phyloP scores from a whole-genome alignment of 2,113 vertebrate genomes.

The Pantherophis guttatus region DNA sequence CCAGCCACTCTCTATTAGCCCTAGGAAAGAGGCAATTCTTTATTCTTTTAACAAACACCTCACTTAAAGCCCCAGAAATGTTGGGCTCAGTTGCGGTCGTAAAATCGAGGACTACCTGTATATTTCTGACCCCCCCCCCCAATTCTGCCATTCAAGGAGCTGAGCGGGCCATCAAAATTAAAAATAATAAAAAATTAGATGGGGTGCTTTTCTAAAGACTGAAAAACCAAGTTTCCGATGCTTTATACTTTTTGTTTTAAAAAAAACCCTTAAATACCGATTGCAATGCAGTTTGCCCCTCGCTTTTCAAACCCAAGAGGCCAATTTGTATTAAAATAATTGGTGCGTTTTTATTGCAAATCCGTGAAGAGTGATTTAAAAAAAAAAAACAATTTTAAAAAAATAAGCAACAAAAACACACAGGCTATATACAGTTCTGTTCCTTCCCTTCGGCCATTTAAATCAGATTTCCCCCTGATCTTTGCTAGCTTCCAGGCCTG shows the following conservation, averaged over 20 bases:
- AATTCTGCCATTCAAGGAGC: neutral
- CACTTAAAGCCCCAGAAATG: no score
- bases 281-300: neutral
- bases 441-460: neutral
- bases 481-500: neutral
- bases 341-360: neutral
- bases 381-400: neutral
- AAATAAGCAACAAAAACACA: neutral
- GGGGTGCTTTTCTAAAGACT: neutral
- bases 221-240: neutral
- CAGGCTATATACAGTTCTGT: neutral
- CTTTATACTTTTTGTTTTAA: neutral
- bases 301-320: neutral
- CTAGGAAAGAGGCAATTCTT: no score
- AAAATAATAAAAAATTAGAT: neutral
- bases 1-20: no score
- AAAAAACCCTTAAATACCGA: neutral
- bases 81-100: no score
- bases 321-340: neutral
- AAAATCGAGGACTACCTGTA: no score
- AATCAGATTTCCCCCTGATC: neutral
- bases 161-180: neutral
- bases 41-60: no score
- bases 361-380: neutral
- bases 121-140: neutral